Conservation (phyloP, 2,888 invertebrate species). For the Helleia helle region DNA sequence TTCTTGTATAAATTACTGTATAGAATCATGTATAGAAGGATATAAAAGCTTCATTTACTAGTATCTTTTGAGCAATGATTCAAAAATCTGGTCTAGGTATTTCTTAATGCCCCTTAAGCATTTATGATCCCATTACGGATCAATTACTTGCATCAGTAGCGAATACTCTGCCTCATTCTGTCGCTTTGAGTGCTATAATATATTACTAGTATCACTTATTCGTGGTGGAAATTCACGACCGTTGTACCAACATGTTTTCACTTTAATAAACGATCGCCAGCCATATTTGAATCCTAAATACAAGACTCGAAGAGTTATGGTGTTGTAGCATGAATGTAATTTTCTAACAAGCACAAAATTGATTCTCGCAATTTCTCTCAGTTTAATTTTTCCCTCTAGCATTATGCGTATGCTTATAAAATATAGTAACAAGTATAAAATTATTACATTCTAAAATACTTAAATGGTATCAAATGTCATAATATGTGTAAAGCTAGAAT, state of each 20-base stretch:
- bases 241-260: constrained; percentile 4
- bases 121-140: constrained; percentile 18
- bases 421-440: constrained; percentile 4
- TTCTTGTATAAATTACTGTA: too few species aligned
- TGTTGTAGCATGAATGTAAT: neutral
- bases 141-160: constrained; percentile 30
- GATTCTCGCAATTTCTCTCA: constrained; percentile 7
- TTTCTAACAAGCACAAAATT: constrained; percentile 5
- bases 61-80: too few species aligned
- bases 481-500: too few species aligned
- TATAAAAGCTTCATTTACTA: too few species aligned
- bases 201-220: constrained; percentile 46
- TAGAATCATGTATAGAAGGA: too few species aligned
- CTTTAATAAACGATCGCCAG: constrained; percentile 3
- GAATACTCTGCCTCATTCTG: constrained; percentile 42
- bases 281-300: neutral
- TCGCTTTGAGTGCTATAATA: constrained; percentile 43
- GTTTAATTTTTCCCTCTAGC: constrained; percentile 9
- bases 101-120: constrained; percentile 9
- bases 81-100: constrained; percentile 6
- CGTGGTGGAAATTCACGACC: constrained; percentile 16
- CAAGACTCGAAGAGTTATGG: neutral
- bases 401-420: neutral
- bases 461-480: too few species aligned
- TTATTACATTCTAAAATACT: too few species aligned